Base-by-base conservation (phyloP, 2,797 vertebrate species). In the Morus bassanus region DNA sequence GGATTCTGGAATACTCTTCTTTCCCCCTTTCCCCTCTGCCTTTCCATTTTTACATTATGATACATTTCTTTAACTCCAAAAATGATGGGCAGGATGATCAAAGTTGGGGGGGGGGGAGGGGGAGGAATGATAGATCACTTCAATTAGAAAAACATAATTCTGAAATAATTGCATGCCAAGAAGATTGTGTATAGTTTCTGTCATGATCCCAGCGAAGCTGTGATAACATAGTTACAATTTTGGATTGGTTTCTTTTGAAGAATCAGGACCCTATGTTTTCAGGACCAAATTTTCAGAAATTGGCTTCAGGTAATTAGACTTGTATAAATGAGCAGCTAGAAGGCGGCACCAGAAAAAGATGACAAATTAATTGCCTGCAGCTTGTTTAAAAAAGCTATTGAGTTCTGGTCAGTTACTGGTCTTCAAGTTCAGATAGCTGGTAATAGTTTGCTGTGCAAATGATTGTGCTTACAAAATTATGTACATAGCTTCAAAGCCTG, bases 381-480 rank as follows among this genome's bases (percentile, higher is more conserved):
- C 90, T 95, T 81, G 61, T 89, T 94, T 85, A 41, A 91, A 95
- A 88, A 65, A 73, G 53, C 88, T 93, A 48, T 93, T 89, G 91
- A 91, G 88, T 91, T 89, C 80, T 96, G 95, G 92, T 96, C 92
- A 96, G 85, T 88, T 73, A 41, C 89, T 96, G 92, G 94, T 94
- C 93, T 94, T 87, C 81, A 61, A 96, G 92, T 97, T 96, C 96
- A 96, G 92, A 97, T 94, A 94, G 92, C 93, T 91, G 72, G 75
- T 96, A 96, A 96, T 92, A 91, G 96, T 97, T 96, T 96, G 89
- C 94, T 96, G 94, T 96, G 94, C 89, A 96, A 94, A 97, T 95
- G 86, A 96, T 69, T 82, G 57, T 0, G 5, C 70, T 96, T 64
- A 88, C 41, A 88, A 93, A 90, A 91, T 95, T 79, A 95, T 68